Evolutionary conservation across 2,888 invertebrate species (phyloP), one percentile per base, ranked within the genome.

Genomic region (Sussaba pulchella): DNA sequence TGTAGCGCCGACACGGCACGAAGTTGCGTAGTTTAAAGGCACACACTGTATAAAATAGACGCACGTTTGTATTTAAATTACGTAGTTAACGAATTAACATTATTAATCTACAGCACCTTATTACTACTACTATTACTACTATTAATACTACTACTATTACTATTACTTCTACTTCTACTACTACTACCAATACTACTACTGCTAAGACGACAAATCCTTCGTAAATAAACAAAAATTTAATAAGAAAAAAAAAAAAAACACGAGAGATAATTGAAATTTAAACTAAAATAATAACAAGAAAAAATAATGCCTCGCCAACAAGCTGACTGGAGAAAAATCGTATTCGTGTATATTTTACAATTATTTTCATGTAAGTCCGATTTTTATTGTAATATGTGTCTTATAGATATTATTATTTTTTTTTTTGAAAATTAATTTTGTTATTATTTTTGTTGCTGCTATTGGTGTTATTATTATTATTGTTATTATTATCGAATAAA

Each of bases 1-100:
- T 89, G 91, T 90, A 91, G 91, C 90, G 91, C 90, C 91, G 91
- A 91, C 91, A 89, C 90, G 90, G 90, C 91, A 87, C 88, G 87
- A 89, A 89, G 90, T 90, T 90, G 88, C 88, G 90, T 91, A 91
- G 91, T 90, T 88, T 90, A 89, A 90, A 89, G 89, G 90, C 91
- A 91, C 91, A 86, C 88, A 90, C 90, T 90, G 89, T 90, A 89
- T 88, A 90, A 89, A 88, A 88, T 90, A 90, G 90, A 87, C 87
- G 87, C 89, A 89, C 90, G 87, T 89, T 90, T 89, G 82, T 88
- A 86, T 86, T 31, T 87, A 85, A 86, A 83, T 81, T 83, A 84
- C 83, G 76, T 86, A 87, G 84, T 63, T 61, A 83, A 72, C 8
- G 57, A 78, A 45, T 67, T 52, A 74, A 71, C 73, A 78, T 77